Conservation (phyloP, 2,888 invertebrate genomes). For the Clitarchus hookeri region DNA sequence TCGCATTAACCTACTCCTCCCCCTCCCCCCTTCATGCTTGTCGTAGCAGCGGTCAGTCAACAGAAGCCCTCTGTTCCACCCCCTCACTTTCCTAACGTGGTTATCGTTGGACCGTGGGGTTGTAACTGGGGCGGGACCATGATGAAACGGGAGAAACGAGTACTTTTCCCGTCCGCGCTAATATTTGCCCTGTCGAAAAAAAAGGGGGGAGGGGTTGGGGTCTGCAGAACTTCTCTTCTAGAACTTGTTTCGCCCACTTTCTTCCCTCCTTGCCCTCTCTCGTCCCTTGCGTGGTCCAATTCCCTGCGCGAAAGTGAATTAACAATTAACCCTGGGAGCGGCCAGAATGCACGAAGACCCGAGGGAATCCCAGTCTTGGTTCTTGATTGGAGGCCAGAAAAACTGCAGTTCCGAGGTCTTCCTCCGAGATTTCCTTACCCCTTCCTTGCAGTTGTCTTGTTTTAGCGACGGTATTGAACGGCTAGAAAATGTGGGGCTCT, state of each 20-base stretch:
- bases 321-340: neutral
- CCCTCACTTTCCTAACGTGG: neutral
- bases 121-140: neutral
- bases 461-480: no score
- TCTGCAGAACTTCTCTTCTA: neutral
- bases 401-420: neutral
- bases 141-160: neutral
- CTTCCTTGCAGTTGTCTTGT: neutral
- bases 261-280: neutral
- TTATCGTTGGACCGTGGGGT: neutral
- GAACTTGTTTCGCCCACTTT: neutral
- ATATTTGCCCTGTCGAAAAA: constrained; percentile 8
- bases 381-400: neutral
- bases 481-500: no score
- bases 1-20: no score
- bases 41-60: neutral
- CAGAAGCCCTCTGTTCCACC: neutral
- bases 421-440: neutral
- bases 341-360: neutral
- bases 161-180: neutral
- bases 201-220: neutral
- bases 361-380: neutral
- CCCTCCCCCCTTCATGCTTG: no score
- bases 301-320: neutral
- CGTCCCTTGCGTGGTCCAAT: neutral